These are phyloP conservation scores for Drosophila hamatofila DNA, from an alignment of 2,888 invertebrate species.

Conservation along the genomic window DNA sequence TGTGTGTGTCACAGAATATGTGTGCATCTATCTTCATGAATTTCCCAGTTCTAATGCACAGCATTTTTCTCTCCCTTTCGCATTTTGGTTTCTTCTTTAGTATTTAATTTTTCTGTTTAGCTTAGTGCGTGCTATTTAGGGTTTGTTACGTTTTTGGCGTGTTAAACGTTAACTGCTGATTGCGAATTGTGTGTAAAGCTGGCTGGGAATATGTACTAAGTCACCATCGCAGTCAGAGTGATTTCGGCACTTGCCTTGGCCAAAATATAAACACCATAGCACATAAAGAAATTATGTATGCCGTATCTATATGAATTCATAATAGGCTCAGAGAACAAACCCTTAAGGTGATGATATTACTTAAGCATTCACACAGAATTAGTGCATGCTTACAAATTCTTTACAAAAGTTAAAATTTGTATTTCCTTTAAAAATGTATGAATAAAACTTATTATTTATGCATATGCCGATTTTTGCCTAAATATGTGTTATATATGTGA, in stretches of 20 bases:
- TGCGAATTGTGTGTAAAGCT: constrained; percentile 62
- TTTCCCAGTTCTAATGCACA: constrained; percentile 42
- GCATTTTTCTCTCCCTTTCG: constrained; percentile 29
- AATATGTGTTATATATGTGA: not conserved
- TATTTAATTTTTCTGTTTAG: constrained; percentile 18
- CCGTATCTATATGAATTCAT: constrained; percentile 1
- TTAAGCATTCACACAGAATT: not conserved
- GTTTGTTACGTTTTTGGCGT: constrained; percentile 62
- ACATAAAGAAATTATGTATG: constrained; percentile 10
- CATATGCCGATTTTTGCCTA: not conserved
- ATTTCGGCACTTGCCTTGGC: constrained; percentile 61
- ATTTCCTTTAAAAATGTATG: not conserved
- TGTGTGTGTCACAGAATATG: constrained; percentile 20
- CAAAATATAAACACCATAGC: constrained; percentile 12
- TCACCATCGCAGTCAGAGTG: constrained; percentile 18
- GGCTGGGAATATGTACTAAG: not conserved
- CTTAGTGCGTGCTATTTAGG: constrained; percentile 61
- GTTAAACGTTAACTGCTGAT: constrained; percentile 77
- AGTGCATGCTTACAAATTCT: not conserved
- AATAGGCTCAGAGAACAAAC: not conserved
- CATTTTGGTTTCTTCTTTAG: constrained; percentile 28
- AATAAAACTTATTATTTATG: not conserved
- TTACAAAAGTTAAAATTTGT: not conserved
- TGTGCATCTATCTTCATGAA: constrained; percentile 63
- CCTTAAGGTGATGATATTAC: not conserved